phyloP scores from a whole-genome alignment of 2,888 invertebrate species.

The Agrotis puta region DNA sequence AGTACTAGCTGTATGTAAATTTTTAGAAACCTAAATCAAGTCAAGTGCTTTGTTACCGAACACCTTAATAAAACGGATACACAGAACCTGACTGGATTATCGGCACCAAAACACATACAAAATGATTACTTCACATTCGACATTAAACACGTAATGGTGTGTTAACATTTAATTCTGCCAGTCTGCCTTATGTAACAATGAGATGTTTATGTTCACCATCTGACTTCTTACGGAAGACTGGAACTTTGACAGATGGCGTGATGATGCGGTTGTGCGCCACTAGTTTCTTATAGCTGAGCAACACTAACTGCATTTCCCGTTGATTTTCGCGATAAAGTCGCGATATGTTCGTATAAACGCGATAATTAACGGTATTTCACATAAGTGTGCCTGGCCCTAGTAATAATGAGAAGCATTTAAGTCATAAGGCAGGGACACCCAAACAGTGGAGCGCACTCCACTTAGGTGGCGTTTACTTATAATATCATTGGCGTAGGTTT shows the following conservation, averaged over 20 bases:
- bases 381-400: too few species aligned
- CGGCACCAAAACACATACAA: slow-evolving; percentile 33
- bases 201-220: slow-evolving; percentile 41
- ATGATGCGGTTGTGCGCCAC: slow-evolving; percentile 58
- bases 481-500: too few species aligned
- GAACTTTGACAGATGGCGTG: slow-evolving; percentile 56
- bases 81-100: slow-evolving; percentile 21
- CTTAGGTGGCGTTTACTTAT: too few species aligned
- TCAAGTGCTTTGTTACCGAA: slow-evolving; percentile 15
- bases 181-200: slow-evolving; percentile 47
- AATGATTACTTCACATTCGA: slow-evolving; percentile 60
- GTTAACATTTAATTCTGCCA: slow-evolving; percentile 48
- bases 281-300: slow-evolving; percentile 27
- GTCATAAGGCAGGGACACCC: too few species aligned
- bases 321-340: too few species aligned
- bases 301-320: too few species aligned
- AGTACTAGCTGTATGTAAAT: not conserved
- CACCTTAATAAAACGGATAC: slow-evolving; percentile 11
- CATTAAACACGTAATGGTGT: slow-evolving; percentile 63
- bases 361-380: too few species aligned
- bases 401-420: slow-evolving; percentile 1
- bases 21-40: not conserved
- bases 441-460: too few species aligned
- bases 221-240: slow-evolving; percentile 44
- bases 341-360: too few species aligned